Base-by-base conservation (phyloP, 2,797 vertebrate genomes). In the Acridotheres tristis region DNA sequence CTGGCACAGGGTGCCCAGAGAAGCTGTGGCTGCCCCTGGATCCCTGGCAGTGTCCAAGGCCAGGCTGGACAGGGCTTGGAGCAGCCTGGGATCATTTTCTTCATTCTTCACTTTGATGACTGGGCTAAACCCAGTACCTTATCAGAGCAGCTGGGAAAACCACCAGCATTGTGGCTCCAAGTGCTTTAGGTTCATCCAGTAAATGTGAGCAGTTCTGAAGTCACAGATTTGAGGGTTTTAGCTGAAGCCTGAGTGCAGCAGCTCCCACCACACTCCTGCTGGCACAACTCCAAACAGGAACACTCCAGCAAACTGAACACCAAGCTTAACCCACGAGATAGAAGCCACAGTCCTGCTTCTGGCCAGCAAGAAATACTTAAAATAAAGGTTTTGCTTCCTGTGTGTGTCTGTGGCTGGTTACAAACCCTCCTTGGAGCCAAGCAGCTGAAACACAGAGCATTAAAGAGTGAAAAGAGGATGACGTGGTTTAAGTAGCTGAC, bases 41-140 rank as follows among this genome's bases (percentile, higher is more conserved):
- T 48, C 69, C 16, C 55, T 81, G 54, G 34, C 0, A 75, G 22
- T 68, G 62, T 0, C 63, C 77, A 48, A 23, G 62, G 34, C 7
- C 54, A 27, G 30, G 77, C 0, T 68, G 54, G 76, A 16, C 0
- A 0, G 53, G 61, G 12, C 15, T 59, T 16, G 61, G 55, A 81
- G 26, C 32, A 2, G 0, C 13, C 18, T 68, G 55, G 69, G 62
- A 30, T 48, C 0, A 0, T 47, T 76, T 83, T 66, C 61, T 32
- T 67, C 13, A 15, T 15, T 83, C 61, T 34, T 67, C 13, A 15
- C 11, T 80, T 58, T 42, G 11, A 62, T 5, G 16, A 11, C 53
- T 66, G 75, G 40, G 53, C 50, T 67, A 53, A 71, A 78, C 26
- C 5, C 54, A 18, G 30, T 2, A 17, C 25, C 10, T 71, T 18